Evolutionary conservation across 2,113 vertebrate genomes (phyloP).

Genomic region (Eretmochelys imbricata): DNA sequence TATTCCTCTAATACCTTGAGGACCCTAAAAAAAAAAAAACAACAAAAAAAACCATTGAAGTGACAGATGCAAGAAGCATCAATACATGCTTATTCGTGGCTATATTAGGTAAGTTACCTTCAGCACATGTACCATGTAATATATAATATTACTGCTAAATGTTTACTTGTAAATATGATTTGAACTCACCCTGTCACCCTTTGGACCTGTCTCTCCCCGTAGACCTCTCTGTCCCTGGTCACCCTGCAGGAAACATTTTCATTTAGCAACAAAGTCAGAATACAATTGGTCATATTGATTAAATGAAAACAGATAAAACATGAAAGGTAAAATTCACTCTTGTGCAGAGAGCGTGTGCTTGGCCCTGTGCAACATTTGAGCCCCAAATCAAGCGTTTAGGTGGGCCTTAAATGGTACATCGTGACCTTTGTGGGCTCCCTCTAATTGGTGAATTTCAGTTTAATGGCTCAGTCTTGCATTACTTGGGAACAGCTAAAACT

Average conservation of each 20-base stretch:
- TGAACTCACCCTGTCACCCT: slow-evolving; percentile 87
- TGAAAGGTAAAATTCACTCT: background rate
- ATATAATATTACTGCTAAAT: background rate
- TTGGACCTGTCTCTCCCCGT: slow-evolving; percentile 90
- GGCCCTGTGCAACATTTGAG: background rate
- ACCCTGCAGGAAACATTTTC: slow-evolving; percentile 78
- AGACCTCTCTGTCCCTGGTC: slow-evolving; percentile 91
- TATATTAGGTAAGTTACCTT: background rate
- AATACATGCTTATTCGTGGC: background rate
- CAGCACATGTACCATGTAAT: background rate
- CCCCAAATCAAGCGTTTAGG: background rate
- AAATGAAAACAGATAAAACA: background rate
- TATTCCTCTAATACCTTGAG: slow-evolving; percentile 90
- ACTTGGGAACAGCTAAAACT: background rate
- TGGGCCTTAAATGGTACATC: background rate
- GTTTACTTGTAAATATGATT: background rate
- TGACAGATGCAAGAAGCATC: background rate
- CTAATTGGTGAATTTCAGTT: background rate
- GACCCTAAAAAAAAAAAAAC: slow-evolving; percentile 79
- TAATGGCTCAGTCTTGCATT: background rate
- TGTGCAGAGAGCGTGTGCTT: too few relatives aligned
- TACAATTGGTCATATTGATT: background rate
- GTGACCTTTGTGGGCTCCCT: background rate
- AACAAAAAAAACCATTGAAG: background rate
- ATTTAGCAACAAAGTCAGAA: background rate